phyloP scores from a whole-genome alignment of 2,888 invertebrate genomes.

The Drosophila melanosoma region DNA sequence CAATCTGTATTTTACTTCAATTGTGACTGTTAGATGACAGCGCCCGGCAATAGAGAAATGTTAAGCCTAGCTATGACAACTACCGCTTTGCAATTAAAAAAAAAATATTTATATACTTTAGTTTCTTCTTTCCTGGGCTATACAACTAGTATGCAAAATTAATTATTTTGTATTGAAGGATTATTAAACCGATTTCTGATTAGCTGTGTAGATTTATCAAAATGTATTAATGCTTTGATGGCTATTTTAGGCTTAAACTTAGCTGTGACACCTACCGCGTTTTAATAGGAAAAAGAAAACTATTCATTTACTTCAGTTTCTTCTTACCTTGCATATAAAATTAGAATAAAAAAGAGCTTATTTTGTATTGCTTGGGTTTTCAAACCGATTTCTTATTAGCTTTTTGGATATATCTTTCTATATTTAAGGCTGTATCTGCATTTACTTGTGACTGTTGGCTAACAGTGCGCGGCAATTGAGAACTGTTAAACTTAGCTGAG shows the following conservation, averaged over 20 bases:
- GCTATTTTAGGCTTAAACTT: no score
- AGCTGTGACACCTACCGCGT: background rate
- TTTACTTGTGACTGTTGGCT: slow-evolving; percentile 1
- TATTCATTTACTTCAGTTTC: background rate
- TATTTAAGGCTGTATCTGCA: background rate
- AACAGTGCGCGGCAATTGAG: slow-evolving; percentile 10
- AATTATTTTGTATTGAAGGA: no score
- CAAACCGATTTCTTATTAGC: background rate
- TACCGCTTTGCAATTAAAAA: background rate
- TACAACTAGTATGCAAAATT: no score
- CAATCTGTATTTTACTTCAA: no score
- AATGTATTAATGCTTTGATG: no score
- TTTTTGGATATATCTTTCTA: background rate
- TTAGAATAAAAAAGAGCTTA: background rate
- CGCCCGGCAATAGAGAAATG: background rate
- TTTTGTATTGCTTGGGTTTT: background rate
- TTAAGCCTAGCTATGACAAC: background rate
- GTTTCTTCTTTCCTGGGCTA: no score
- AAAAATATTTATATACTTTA: background rate
- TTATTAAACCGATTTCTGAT: no score
- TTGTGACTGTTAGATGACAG: no score
- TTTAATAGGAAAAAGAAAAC: no score
- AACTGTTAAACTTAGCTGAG: slow-evolving; percentile 29
- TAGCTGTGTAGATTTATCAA: no score
- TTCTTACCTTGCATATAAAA: background rate